phyloP scores from a whole-genome alignment of 2,888 invertebrate genomes.

The Ochropacha duplaris region DNA sequence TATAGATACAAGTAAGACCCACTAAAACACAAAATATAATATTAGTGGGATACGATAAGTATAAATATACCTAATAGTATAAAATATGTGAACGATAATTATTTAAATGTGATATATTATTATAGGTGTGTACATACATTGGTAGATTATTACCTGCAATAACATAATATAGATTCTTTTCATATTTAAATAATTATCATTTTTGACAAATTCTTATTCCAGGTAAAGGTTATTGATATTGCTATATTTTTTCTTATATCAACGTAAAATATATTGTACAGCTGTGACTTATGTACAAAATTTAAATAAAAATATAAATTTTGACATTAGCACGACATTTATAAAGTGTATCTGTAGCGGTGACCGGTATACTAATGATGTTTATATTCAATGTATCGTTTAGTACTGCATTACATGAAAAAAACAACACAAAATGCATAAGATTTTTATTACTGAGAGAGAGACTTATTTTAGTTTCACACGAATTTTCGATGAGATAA shows the following conservation, averaged over 20 bases:
- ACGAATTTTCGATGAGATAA: not conserved
- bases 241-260: not conserved
- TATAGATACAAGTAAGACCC: no score
- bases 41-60: no score
- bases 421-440: not conserved
- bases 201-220: no score
- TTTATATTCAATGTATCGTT: conserved; percentile 19
- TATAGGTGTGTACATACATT: no score
- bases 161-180: no score
- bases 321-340: conserved; percentile 21
- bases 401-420: not conserved
- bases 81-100: no score
- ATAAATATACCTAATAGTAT: no score
- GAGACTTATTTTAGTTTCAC: not conserved
- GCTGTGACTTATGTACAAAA: not conserved
- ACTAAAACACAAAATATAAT: no score
- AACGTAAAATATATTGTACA: conserved; percentile 5
- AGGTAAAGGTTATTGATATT: no score
- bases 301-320: not conserved
- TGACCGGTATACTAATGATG: conserved; percentile 38
- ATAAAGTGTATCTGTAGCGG: conserved; percentile 32
- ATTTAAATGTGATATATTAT: no score
- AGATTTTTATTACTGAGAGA: not conserved
- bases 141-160: no score
- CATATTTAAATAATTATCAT: no score